A percentile compares a stretch with the other conserved stretches of the same genome.
phyloP scores from a whole-genome alignment of 2,888 invertebrate genomes.

The Epinotia ramella region DNA sequence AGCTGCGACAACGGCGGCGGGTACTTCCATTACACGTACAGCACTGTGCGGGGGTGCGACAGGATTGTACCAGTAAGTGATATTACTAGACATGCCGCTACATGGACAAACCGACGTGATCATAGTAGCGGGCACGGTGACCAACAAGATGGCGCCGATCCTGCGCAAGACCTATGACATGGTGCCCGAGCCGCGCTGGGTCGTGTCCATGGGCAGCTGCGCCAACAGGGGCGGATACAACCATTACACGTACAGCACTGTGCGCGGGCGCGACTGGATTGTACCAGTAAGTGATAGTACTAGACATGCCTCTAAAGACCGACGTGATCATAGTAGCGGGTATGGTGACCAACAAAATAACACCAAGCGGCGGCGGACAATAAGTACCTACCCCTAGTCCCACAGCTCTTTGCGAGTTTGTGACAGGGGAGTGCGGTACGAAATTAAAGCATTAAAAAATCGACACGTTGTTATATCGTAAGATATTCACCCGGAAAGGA shows the following conservation, averaged over 20 bases:
- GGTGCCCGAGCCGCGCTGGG: slow-evolving; percentile 98
- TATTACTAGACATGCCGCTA: not conserved
- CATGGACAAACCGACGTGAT: slow-evolving; percentile 98
- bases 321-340: too few species aligned
- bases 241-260: slow-evolving; percentile 99
- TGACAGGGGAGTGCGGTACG: not conserved
- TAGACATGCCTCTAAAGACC: not conserved
- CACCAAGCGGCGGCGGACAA: too few species aligned
- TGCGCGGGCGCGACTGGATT: slow-evolving; percentile 83
- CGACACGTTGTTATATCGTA: not conserved
- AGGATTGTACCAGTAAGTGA: slow-evolving; percentile 72
- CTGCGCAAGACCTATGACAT: slow-evolving; percentile 98
- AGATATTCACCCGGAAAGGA: too few species aligned
- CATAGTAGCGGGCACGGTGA: slow-evolving; percentile 98
- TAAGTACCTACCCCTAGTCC: too few species aligned
- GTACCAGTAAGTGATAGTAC: slow-evolving; percentile 63
- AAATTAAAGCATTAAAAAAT: not conserved
- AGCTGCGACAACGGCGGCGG: slow-evolving; percentile 99
- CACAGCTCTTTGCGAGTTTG: too few species aligned
- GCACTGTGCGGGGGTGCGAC: slow-evolving; percentile 90
- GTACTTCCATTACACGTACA: slow-evolving; percentile 99
- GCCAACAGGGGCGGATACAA: slow-evolving; percentile 99
- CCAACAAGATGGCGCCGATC: slow-evolving; percentile 99
- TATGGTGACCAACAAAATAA: too few species aligned
- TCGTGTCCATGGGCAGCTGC: slow-evolving; percentile 99